Evolutionary conservation across 2,797 vertebrate genomes (phyloP).

Genomic region (Hippopotamyrus pictus): DNA sequence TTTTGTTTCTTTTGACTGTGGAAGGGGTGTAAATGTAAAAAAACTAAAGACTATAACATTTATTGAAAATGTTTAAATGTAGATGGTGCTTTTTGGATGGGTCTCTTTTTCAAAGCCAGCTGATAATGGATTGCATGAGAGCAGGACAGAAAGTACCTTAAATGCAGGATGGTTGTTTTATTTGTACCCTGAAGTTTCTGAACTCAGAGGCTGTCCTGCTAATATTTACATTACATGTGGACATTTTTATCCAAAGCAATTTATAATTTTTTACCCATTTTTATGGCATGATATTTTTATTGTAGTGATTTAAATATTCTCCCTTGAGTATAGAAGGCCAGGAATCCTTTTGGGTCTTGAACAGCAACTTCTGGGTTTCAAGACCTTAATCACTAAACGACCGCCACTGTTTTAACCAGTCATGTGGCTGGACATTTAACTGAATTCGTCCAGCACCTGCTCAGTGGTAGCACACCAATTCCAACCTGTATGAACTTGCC

Average conservation of each 20-base stretch:
- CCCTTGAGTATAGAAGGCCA: background rate
- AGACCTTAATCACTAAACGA: background rate
- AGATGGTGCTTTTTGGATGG: background rate
- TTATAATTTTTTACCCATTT: background rate
- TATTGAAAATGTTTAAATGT: background rate
- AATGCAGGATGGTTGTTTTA: background rate
- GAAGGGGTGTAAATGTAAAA: background rate
- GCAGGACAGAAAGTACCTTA: background rate
- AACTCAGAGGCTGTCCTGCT: background rate
- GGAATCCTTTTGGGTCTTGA: background rate
- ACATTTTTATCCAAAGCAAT: background rate
- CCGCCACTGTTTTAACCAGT: background rate
- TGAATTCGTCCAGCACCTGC: background rate
- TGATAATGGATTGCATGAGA: background rate
- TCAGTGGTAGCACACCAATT: background rate
- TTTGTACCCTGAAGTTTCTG: background rate
- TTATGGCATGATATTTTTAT: background rate
- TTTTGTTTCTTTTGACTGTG: background rate
- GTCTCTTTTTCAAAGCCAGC: background rate
- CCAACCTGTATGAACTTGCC: background rate
- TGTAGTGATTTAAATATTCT: background rate
- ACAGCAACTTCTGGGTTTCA: background rate
- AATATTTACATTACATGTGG: background rate
- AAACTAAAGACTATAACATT: background rate
- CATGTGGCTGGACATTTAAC: background rate